These are phyloP conservation scores for Phycodurus eques DNA, from an alignment of 2,113 vertebrate species.

Conservation along the genomic window DNA sequence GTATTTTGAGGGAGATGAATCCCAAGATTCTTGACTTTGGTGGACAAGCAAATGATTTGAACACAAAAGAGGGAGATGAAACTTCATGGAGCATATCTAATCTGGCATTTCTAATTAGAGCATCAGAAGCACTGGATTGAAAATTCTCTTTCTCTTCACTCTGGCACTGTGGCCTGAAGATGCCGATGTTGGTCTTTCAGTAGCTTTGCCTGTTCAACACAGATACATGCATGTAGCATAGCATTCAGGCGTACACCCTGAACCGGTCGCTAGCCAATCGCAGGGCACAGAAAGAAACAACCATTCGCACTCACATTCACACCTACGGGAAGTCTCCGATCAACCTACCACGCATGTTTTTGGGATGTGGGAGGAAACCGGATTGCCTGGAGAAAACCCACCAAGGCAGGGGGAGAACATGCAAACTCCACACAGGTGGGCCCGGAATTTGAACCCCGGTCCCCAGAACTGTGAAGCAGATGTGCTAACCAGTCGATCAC, in stretches of 20 bases:
- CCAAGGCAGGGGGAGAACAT: too few species aligned
- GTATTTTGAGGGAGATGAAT: neutral
- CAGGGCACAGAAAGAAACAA: too few species aligned
- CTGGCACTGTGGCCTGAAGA: neutral
- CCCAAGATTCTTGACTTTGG: neutral
- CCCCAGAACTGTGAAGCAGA: too few species aligned
- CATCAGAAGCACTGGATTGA: neutral
- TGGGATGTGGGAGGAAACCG: too few species aligned
- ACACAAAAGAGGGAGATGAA: neutral
- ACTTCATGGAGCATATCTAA: slow-evolving; percentile 2
- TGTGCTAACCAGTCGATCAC: too few species aligned
- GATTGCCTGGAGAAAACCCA: too few species aligned
- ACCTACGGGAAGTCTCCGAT: too few species aligned
- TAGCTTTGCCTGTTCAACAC: neutral
- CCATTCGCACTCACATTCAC: too few species aligned
- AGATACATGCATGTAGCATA: neutral
- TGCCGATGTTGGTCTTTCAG: neutral
- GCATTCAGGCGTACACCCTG: neutral
- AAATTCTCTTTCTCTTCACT: neutral
- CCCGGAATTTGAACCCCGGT: too few species aligned
- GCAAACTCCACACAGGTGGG: too few species aligned
- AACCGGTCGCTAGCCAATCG: too few species aligned
- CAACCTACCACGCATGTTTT: too few species aligned
- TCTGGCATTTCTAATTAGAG: slow-evolving; percentile 1
- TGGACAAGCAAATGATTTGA: neutral